Conservation (phyloP, 2,113 vertebrate genomes). For the Hippoglossus stenolepis region DNA sequence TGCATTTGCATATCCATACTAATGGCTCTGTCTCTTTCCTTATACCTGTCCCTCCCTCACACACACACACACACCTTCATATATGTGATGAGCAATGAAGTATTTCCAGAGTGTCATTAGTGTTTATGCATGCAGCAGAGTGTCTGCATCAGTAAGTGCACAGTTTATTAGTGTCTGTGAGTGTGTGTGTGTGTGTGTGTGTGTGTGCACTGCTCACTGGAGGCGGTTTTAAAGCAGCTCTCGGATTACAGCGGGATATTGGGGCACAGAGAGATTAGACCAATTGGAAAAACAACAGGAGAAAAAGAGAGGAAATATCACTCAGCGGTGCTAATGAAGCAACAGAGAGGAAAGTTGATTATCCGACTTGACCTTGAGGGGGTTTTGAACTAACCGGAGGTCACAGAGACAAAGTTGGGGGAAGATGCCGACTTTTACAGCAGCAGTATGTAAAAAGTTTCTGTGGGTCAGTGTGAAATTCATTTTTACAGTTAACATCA, state of each 20-base stretch:
- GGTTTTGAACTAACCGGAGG: constrained; percentile 55
- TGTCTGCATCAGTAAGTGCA: constrained; percentile 19
- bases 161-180: constrained; percentile 15
- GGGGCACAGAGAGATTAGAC: constrained; percentile 73
- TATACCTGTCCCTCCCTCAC: constrained; percentile 23
- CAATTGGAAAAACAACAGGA: constrained; percentile 76
- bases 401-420: constrained; percentile 46
- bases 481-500: neutral
- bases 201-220: constrained; percentile 39
- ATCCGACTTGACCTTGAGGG: constrained; percentile 75
- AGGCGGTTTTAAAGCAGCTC: constrained; percentile 55
- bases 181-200: constrained; percentile 7
- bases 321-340: constrained; percentile 72
- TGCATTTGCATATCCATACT: constrained; percentile 37
- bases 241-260: constrained; percentile 75
- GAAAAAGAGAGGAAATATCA: constrained; percentile 63
- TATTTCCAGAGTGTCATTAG: constrained; percentile 35
- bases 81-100: constrained; percentile 16
- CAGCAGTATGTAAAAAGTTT: neutral
- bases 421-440: constrained; percentile 9
- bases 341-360: constrained; percentile 63
- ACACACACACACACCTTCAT: neutral
- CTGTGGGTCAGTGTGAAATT: neutral
- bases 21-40: constrained; percentile 1
- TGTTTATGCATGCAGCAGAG: constrained; percentile 34